Conservation (phyloP, 2,888 invertebrate species). For the Brachypalpus laphriformis region DNA sequence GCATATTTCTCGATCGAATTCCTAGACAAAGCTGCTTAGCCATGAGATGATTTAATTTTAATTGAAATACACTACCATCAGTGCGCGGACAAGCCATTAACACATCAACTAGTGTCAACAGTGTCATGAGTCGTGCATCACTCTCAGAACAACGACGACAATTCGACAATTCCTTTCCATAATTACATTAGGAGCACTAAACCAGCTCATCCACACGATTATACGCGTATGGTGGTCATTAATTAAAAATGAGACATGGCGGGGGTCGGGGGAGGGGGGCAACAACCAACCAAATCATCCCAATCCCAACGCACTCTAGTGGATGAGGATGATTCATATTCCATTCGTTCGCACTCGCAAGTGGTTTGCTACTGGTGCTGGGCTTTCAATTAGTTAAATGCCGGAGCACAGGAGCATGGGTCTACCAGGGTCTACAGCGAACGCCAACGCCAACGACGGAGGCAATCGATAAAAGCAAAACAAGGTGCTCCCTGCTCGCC, state of each 20-base stretch:
- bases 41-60: slow-evolving; percentile 37
- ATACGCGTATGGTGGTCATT: slow-evolving; percentile 29
- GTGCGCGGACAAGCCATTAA: slow-evolving; percentile 30
- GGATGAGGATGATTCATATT: slow-evolving; percentile 59
- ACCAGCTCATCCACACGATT: background rate
- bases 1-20: slow-evolving; percentile 44
- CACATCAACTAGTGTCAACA: slow-evolving; percentile 26
- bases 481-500: background rate
- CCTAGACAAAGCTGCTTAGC: slow-evolving; percentile 19
- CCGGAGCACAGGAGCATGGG: slow-evolving; percentile 6
- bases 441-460: background rate
- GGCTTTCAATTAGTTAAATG: slow-evolving; percentile 51
- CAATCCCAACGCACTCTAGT: slow-evolving; percentile 21
- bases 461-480: slow-evolving; percentile 40
- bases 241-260: slow-evolving; percentile 61
- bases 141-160: no score
- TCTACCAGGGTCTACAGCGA: background rate
- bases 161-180: slow-evolving; percentile 33
- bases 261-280: background rate
- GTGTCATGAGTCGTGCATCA: slow-evolving; percentile 28
- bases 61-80: slow-evolving; percentile 33
- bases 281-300: slow-evolving; percentile 32
- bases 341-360: slow-evolving; percentile 33
- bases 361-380: slow-evolving; percentile 48
- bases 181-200: slow-evolving; percentile 21